Evolutionary conservation across 2,797 vertebrate species (phyloP), one percentile per base, ranked within the genome.

Genomic region (Gymnopithys bicolor): DNA sequence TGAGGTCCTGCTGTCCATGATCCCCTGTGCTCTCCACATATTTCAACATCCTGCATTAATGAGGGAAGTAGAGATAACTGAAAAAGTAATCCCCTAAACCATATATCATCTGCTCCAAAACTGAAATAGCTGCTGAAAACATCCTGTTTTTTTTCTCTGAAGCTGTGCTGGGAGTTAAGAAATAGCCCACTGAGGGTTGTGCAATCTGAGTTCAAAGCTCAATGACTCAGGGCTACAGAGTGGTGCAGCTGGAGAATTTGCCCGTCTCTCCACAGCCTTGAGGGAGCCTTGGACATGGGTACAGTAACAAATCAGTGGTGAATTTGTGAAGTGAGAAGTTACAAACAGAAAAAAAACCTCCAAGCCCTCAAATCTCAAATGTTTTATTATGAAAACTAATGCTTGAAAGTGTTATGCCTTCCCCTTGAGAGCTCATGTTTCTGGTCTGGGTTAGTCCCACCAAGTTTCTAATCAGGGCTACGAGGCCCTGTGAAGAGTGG

Each of bases 41-140:
- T 83, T 89, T 89, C 45, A 8, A 89, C 76, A 83, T 80, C 82
- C 82, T 85, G 71, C 24, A 8, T 63, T 64, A 49, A 83, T 15
- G 43, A 85, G 19, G 71, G 84, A 96, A 93, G 75, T 85, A 51
- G 33, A 48, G 48, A 33, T 82, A 89, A 93, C 87, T 68, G 84
- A 74, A 91, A 87, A 87, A 84, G 74, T 37, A 87, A 59, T 67
- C 55, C 49, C 48, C 23, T 66, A 59, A 67, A 89, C 63, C 45
- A 45, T 60, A 68, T 49, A 82, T 68, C 67, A 69, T 87, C 77
- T 90, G 77, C 74, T 94, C 41, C 67, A 43, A 67, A 79, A 21
- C 69, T 86, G 51, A 85, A 92, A 56, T 13, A 79, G 63, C 63
- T 84, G 64, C 75, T 85, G 87, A 87, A 93, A 95, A 95, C 84